Conservation (phyloP, 92 coral and sea anemone genomes). For the Zoanthus solanderi region DNA sequence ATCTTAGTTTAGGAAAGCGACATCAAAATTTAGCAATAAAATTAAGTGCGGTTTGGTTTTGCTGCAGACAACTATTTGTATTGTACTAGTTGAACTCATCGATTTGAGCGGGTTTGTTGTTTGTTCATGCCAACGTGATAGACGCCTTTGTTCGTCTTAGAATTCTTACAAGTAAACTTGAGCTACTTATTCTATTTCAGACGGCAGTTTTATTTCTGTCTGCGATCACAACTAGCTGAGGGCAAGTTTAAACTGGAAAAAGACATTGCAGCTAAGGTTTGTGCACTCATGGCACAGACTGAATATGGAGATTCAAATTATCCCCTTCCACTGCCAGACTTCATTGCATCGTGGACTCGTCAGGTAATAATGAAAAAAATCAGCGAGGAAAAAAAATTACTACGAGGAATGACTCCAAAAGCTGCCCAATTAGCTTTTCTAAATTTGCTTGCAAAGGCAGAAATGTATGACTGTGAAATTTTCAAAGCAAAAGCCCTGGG, state of each 20-base stretch:
- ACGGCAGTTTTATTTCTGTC: conserved; percentile 91
- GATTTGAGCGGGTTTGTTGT: conserved; percentile 30
- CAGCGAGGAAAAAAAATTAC: conserved; percentile 68
- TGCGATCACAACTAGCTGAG: conserved; percentile 81
- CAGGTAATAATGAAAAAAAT: conserved; percentile 78
- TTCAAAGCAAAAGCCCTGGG: conserved; percentile 93
- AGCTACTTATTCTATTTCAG: conserved; percentile 60
- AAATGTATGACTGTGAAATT: conserved; percentile 89
- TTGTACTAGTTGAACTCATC: background rate
- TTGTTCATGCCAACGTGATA: conserved; percentile 1
- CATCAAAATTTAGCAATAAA: background rate
- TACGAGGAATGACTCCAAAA: conserved; percentile 78
- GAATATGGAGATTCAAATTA: conserved; percentile 80
- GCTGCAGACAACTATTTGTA: background rate
- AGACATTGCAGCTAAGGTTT: conserved; percentile 78
- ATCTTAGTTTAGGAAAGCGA: background rate
- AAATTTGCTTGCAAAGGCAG: conserved; percentile 84
- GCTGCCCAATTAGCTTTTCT: conserved; percentile 86
- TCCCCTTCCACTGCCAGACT: conserved; percentile 60
- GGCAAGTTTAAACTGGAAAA: conserved; percentile 82
- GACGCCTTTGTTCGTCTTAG: background rate
- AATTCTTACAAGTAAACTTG: background rate
- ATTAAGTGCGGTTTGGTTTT: background rate
- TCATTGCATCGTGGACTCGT: conserved; percentile 74
- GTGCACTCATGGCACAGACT: conserved; percentile 90